phyloP scores from a whole-genome alignment of 2,113 vertebrate genomes.

The Elachura formosa region DNA sequence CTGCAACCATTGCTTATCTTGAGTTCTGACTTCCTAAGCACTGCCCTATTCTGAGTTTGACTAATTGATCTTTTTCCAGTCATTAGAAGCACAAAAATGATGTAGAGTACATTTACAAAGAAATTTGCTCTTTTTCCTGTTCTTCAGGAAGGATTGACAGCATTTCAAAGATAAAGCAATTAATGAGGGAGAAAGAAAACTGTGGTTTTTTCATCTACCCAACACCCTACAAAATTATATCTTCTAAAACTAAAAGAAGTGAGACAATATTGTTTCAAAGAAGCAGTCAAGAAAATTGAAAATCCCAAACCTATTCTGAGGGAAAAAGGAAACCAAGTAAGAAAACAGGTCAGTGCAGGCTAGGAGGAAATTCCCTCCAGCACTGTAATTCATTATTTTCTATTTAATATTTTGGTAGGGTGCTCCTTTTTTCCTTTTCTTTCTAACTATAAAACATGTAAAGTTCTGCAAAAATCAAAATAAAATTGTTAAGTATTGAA shows the following conservation, averaged over 20 bases:
- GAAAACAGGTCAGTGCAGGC: not conserved
- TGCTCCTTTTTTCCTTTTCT: not conserved
- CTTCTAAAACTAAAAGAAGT: not conserved
- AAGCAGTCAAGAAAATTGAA: not conserved
- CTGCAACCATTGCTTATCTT: not conserved
- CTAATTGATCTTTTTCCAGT: not conserved
- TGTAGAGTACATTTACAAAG: not conserved
- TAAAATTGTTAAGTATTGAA: not conserved
- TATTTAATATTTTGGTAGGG: not conserved
- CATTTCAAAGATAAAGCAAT: not conserved
- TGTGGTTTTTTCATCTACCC: not conserved
- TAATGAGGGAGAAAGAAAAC: not conserved
- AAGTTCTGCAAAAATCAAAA: not conserved
- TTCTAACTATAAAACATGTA: not conserved
- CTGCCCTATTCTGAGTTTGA: not conserved
- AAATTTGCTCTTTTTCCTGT: not conserved
- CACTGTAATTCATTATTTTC: not conserved
- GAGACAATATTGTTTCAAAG: not conserved
- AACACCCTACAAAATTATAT: not conserved
- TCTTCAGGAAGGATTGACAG: not conserved
- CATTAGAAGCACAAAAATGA: not conserved
- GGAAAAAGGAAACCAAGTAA: not conserved
- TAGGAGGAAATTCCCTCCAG: not conserved
- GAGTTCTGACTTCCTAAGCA: not conserved
- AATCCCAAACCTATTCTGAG: not conserved